Conservation (phyloP, 2,888 invertebrate genomes). For the Alsophila aescularia region DNA sequence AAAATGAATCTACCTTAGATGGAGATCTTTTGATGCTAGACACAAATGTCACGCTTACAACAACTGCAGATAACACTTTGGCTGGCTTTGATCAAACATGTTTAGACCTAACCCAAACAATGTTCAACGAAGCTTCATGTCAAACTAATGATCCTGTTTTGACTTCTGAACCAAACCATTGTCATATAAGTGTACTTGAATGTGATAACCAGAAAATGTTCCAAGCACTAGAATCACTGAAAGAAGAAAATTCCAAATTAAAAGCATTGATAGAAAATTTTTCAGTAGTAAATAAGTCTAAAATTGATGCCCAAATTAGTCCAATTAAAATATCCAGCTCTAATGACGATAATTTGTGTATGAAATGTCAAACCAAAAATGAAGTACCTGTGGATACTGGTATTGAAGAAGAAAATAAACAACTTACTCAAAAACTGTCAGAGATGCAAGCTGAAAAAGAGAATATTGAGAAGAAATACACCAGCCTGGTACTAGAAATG, state of each 20-base stretch:
- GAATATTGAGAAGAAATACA: conserved; percentile 59
- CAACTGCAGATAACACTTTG: conserved; percentile 67
- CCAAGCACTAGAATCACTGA: conserved; percentile 49
- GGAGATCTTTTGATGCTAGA: conserved; percentile 76
- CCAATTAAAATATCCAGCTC: conserved; percentile 42
- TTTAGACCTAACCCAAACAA: conserved; percentile 62
- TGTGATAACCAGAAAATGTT: conserved; percentile 46
- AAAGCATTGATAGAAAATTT: conserved; percentile 48
- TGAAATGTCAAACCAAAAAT: conserved; percentile 5
- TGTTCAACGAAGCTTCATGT: conserved; percentile 59
- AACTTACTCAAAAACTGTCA: conserved; percentile 47
- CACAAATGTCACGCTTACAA: conserved; percentile 66
- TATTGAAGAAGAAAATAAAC: conserved; percentile 46
- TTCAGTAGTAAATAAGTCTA: conserved; percentile 30
- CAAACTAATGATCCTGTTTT: conserved; percentile 52
- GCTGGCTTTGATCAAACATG: conserved; percentile 66
- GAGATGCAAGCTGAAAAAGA: conserved; percentile 51
- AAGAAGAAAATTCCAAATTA: conserved; percentile 57
- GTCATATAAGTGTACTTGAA: conserved; percentile 45
- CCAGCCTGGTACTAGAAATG: conserved; percentile 57
- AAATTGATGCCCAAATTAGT: conserved; percentile 48
- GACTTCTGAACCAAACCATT: conserved; percentile 41
- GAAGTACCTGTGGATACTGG: conserved; percentile 5
- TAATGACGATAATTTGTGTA: conserved; percentile 1
- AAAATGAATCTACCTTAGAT: conserved; percentile 73